A percentile compares a stretch with the other conserved stretches of the same genome.
phyloP scores from a whole-genome alignment of 2,888 invertebrate species.

The Alentia gelatinosa region DNA sequence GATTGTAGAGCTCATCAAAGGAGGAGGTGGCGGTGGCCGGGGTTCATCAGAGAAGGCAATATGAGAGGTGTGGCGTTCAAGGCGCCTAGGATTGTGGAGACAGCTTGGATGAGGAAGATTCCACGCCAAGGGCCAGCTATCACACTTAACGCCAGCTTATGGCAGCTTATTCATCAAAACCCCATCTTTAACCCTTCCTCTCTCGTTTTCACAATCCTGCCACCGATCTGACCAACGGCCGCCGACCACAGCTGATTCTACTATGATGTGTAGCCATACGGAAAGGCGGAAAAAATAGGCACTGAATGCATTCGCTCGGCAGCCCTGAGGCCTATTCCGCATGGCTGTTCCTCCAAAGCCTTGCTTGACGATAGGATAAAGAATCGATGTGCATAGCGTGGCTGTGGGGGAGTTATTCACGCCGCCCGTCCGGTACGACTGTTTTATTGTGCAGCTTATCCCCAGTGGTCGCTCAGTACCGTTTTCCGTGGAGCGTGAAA shows the following conservation, averaged over 20 bases:
- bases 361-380: too few relatives aligned
- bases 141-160: conserved; percentile 45
- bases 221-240: too few relatives aligned
- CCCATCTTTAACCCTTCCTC: conserved; percentile 28
- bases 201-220: not conserved
- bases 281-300: too few relatives aligned
- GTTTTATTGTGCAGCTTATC: conserved; percentile 28
- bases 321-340: too few relatives aligned
- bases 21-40: too few relatives aligned
- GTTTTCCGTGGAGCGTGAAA: not conserved
- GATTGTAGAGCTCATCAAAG: not conserved
- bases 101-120: not conserved
- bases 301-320: too few relatives aligned
- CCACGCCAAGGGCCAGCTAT: not conserved
- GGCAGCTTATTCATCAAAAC: conserved; percentile 11
- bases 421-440: not conserved
- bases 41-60: too few relatives aligned
- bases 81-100: not conserved
- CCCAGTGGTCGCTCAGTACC: not conserved
- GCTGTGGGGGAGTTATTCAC: not conserved
- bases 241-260: too few relatives aligned
- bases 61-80: too few relatives aligned
- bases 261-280: too few relatives aligned
- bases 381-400: too few relatives aligned
- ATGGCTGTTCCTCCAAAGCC: too few relatives aligned